Evolutionary conservation across 2,888 invertebrate genomes (phyloP).

Genomic region (Lucinisca nassula): DNA sequence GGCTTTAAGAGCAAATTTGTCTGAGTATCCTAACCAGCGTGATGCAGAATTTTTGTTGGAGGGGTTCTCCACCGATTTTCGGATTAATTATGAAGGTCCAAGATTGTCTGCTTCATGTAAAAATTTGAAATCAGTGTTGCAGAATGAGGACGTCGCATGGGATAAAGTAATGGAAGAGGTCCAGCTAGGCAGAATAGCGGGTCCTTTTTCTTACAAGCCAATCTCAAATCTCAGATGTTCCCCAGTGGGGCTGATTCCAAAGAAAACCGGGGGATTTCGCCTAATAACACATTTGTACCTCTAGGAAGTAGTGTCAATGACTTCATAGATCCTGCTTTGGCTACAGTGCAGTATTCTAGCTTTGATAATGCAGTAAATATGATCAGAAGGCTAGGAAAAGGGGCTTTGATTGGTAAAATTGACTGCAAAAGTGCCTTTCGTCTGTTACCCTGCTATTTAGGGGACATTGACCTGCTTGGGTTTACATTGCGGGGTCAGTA

Average conservation of each 20-base stretch:
- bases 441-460: background rate
- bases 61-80: no score
- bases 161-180: background rate
- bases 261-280: conserved; percentile 34
- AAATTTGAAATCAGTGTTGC: no score
- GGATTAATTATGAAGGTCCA: no score
- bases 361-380: conserved; percentile 43
- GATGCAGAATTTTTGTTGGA: no score
- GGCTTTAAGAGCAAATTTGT: no score
- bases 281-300: conserved; percentile 31
- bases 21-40: no score
- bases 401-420: conserved; percentile 13
- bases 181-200: background rate
- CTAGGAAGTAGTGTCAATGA: conserved; percentile 35
- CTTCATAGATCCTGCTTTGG: conserved; percentile 15
- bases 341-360: conserved; percentile 17
- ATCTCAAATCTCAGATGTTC: conserved; percentile 13
- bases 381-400: conserved; percentile 11
- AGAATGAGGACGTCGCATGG: no score
- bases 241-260: conserved; percentile 25
- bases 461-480: background rate
- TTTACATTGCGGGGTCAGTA: background rate
- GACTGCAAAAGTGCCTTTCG: background rate
- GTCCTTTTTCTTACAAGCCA: background rate
- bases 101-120: no score